Evolutionary conservation across 2,113 vertebrate genomes (phyloP).

Genomic region (Phrynocephalus versicolor): DNA sequence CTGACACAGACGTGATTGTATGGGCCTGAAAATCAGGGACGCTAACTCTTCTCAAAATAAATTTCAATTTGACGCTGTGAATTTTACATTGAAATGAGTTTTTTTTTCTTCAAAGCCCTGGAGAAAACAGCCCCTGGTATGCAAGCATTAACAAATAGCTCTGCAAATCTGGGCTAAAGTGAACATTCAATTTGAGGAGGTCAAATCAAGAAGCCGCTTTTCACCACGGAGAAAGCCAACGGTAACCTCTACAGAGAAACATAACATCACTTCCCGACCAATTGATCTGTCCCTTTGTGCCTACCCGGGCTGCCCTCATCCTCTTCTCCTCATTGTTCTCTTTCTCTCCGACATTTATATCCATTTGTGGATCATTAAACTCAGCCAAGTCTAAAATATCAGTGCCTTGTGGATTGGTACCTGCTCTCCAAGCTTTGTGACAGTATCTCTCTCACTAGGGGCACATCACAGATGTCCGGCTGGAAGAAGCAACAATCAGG

Average conservation of each 20-base stretch:
- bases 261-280: neutral
- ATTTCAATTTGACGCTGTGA: conserved; percentile 82
- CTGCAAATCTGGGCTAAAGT: conserved; percentile 86
- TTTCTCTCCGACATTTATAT: neutral
- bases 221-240: conserved; percentile 50
- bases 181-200: conserved; percentile 88
- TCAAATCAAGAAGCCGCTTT: conserved; percentile 85
- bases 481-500: too few species aligned
- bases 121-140: conserved; percentile 81
- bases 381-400: neutral
- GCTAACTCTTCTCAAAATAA: conserved; percentile 77
- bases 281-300: conserved; percentile 23
- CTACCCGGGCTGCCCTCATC: neutral
- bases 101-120: conserved; percentile 82
- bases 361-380: neutral
- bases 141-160: conserved; percentile 81
- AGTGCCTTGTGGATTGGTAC: neutral
- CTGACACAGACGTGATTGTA: conserved; percentile 69
- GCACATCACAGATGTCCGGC: neutral
- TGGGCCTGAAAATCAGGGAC: conserved; percentile 74
- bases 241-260: conserved; percentile 35
- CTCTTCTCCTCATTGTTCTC: neutral
- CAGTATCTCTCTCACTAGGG: neutral
- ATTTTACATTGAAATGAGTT: conserved; percentile 85
- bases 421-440: neutral